These are phyloP conservation scores for Archips xylosteana DNA, from an alignment of 2,888 invertebrate genomes.

Conservation along the genomic window DNA sequence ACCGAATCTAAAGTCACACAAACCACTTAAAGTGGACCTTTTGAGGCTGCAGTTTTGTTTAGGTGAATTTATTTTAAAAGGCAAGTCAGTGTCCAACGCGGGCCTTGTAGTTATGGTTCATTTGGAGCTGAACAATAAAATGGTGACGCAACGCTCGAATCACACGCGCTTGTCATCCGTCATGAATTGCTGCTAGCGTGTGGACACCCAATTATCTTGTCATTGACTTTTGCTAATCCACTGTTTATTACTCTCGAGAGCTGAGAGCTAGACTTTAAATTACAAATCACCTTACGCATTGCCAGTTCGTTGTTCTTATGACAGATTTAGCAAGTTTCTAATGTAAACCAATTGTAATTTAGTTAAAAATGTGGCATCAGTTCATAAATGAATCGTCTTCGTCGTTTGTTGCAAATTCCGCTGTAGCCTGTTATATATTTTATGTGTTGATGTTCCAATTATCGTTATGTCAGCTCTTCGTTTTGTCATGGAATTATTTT, in stretches of 20 bases:
- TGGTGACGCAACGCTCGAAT: slow-evolving; percentile 39
- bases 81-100: slow-evolving; percentile 21
- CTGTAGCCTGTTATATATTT: background rate
- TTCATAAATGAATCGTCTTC: background rate
- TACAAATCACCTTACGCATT: slow-evolving; percentile 20
- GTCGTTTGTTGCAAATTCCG: background rate
- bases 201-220: slow-evolving; percentile 40
- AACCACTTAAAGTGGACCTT: slow-evolving; percentile 32
- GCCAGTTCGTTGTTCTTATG: slow-evolving; percentile 11
- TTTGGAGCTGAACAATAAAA: slow-evolving; percentile 17
- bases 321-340: slow-evolving; percentile 23
- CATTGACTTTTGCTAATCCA: slow-evolving; percentile 36
- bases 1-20: slow-evolving; percentile 40
- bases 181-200: slow-evolving; percentile 39
- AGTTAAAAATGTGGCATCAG: background rate
- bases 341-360: background rate
- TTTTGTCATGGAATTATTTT: background rate
- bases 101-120: slow-evolving; percentile 15
- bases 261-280: slow-evolving; percentile 22
- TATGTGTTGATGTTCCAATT: background rate
- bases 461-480: background rate
- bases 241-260: slow-evolving; percentile 38
- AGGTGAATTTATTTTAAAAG: slow-evolving; percentile 15
- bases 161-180: slow-evolving; percentile 39
- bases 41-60: background rate